Evolutionary conservation across 1,140 invertebrate species (phyloP), one percentile per base, ranked within the genome.

Genomic region (Trinorchestia longiramus): DNA sequence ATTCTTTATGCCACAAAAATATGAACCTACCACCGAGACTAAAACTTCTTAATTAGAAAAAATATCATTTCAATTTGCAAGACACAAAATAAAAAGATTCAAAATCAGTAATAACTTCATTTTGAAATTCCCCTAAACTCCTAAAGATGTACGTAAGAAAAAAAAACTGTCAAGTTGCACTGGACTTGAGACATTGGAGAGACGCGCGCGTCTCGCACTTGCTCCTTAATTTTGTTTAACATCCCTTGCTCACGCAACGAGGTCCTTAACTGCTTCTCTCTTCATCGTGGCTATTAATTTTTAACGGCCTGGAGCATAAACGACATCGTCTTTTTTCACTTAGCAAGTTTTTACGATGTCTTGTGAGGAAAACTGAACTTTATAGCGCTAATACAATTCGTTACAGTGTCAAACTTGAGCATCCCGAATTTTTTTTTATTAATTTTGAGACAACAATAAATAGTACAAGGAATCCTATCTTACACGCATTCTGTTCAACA

Each of bases 221-320:
- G 28, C 62, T 77, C 62, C 62, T 77, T 77, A 77, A 77, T 77
- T 77, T 77, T 36, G 62, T 36, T 77, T 77, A 23, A 77, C 36
- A 77, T 77, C 62, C 62, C 62, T 77, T 77, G 62, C 62, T 77
- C 62, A 77, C 62, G 36, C 62, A 77, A 77, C 62, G 62, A 77
- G 62, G 62, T 77, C 62, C 62, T 77, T 23, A 77, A 77, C 62
- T 77, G 62, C 62, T 77, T 77, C 62, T 77, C 62, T 77, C 62
- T 77, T 77, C 62, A 77, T 77, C 62, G 62, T 77, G 36, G 11
- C 62, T 77, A 77, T 77, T 77, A 77, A 77, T 77, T 77, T 77
- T 77, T 77, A 77, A 77, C 62, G 62, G 62, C 62, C 62, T 77
- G 62, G 62, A 77, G 62, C 47, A 53, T 53, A 77, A 77, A 77